Conservation (phyloP, 2,113 vertebrate species). For the Eretmochelys imbricata region DNA sequence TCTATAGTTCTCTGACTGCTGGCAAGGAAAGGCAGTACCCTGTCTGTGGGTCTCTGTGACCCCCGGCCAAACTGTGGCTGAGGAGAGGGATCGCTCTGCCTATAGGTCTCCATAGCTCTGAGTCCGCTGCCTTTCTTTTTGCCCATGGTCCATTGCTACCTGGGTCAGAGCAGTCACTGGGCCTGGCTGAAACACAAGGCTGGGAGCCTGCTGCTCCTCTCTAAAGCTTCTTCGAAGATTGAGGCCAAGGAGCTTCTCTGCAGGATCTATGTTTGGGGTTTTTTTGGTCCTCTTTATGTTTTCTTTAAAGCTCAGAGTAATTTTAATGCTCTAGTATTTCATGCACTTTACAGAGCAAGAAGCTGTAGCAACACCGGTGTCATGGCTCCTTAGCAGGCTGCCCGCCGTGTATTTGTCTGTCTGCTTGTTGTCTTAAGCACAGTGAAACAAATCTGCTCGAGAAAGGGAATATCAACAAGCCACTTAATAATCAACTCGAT, state of each 20-base stretch:
- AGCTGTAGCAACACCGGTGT: slow-evolving; percentile 43
- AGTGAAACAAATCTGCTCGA: slow-evolving; percentile 23
- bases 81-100: not conserved
- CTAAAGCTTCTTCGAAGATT: slow-evolving; percentile 61
- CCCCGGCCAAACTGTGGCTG: not conserved
- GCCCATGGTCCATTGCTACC: too few species aligned
- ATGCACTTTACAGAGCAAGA: slow-evolving; percentile 60
- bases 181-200: not conserved
- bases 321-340: slow-evolving; percentile 51
- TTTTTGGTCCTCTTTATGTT: slow-evolving; percentile 43
- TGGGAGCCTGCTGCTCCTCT: not conserved
- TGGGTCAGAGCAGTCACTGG: slow-evolving; percentile 11
- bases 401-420: not conserved
- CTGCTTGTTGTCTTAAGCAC: not conserved
- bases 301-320: not conserved
- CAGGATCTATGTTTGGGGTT: not conserved
- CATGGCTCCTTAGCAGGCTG: slow-evolving; percentile 26
- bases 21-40: slow-evolving; percentile 28
- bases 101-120: not conserved
- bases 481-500: not conserved
- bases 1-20: slow-evolving; percentile 52
- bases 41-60: slow-evolving; percentile 42
- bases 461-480: slow-evolving; percentile 19
- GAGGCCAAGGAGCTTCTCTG: slow-evolving; percentile 57
- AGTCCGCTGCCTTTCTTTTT: not conserved